A percentile compares a stretch with the other conserved stretches of the same genome.
These are phyloP conservation scores for Excalfactoria chinensis DNA, from an alignment of 2,113 vertebrate species.

Conservation along the genomic window DNA sequence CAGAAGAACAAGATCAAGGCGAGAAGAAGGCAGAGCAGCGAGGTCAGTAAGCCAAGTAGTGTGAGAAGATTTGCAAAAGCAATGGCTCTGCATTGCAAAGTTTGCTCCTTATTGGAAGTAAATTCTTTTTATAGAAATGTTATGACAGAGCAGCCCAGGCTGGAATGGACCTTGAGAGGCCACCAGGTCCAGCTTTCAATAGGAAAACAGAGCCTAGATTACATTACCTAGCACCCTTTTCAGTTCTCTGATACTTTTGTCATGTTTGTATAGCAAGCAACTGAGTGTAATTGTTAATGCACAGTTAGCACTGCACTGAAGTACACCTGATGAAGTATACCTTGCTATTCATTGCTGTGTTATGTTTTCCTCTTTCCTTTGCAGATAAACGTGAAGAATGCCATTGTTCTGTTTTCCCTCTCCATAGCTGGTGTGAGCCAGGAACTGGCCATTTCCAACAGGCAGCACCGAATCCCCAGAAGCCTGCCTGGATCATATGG, in stretches of 20 bases:
- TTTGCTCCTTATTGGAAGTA: neutral
- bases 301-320: neutral
- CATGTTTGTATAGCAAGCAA: neutral
- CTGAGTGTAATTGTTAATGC: neutral
- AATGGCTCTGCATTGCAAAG: neutral
- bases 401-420: constrained; percentile 95
- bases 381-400: constrained; percentile 93
- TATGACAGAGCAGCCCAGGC: too few species aligned
- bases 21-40: constrained; percentile 79
- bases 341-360: neutral
- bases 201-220: too few species aligned
- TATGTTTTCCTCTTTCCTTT: constrained; percentile 14
- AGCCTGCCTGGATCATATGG: constrained; percentile 78
- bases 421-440: constrained; percentile 93
- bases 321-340: neutral
- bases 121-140: neutral
- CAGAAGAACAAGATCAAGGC: constrained; percentile 91
- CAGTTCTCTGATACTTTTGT: neutral
- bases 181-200: too few species aligned
- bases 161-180: too few species aligned
- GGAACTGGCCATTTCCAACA: constrained; percentile 86
- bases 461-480: constrained; percentile 78
- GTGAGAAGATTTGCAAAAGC: neutral
- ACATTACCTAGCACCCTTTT: neutral
- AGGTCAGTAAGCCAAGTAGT: constrained; percentile 78